Evolutionary conservation across 1,140 invertebrate genomes (phyloP).

Genomic region (Drosophila pectinifera): DNA sequence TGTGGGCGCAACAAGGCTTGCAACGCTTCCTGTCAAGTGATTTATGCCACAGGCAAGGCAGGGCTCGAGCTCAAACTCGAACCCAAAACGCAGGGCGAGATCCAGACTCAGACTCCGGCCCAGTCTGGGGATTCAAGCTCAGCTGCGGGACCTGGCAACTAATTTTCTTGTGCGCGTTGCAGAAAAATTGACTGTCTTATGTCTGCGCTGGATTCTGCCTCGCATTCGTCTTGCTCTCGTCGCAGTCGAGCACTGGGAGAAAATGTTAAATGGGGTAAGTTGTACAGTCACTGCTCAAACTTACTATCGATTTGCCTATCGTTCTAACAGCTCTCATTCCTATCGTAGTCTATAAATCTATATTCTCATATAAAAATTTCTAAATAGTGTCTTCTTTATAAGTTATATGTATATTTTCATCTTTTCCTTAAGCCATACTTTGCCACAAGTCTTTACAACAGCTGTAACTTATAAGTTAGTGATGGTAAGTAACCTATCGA

Average conservation of each 20-base stretch:
- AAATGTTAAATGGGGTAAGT: background rate
- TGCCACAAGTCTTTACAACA: too few species aligned
- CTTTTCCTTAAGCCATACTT: too few species aligned
- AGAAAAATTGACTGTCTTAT: conserved; percentile 80
- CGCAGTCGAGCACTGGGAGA: conserved; percentile 6
- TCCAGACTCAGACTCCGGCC: conserved; percentile 26
- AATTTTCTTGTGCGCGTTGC: conserved; percentile 81
- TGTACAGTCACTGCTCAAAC: background rate
- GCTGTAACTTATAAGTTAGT: too few species aligned
- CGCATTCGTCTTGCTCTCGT: conserved; percentile 54
- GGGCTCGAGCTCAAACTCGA: conserved; percentile 30
- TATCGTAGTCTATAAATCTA: background rate
- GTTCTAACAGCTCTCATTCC: too few species aligned
- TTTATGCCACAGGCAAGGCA: conserved; percentile 78
- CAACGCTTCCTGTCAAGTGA: conserved; percentile 83
- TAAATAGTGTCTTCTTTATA: too few species aligned
- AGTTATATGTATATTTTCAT: too few species aligned
- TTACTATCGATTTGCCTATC: too few species aligned
- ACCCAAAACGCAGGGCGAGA: conserved; percentile 11
- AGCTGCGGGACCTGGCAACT: conserved; percentile 51
- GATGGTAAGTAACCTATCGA: too few species aligned
- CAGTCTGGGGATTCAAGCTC: conserved; percentile 19
- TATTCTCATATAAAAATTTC: background rate
- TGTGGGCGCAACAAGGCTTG: conserved; percentile 81
- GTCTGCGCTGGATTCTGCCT: conserved; percentile 55